A percentile compares a stretch with the other conserved stretches of the same genome.
Conservation (phyloP, 2,797 vertebrate species). For the Dendrocincla fuliginosa region DNA sequence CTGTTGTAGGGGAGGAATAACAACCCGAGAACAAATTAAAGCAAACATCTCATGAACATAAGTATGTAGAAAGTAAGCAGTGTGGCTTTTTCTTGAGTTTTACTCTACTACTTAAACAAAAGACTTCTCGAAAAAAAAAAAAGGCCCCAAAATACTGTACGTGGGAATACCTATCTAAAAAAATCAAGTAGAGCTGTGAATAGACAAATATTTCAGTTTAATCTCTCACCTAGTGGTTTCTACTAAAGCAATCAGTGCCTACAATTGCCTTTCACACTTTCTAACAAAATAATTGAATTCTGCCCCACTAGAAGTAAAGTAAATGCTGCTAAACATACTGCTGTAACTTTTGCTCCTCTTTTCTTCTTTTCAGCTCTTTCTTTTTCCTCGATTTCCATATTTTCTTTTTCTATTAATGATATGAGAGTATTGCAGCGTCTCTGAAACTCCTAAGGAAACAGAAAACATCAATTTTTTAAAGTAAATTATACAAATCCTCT, state of each 20-base stretch:
- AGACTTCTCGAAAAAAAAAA: neutral
- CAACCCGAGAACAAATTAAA: neutral
- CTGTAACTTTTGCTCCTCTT: slow-evolving; percentile 81
- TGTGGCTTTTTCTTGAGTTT: neutral
- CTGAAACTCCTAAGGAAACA: slow-evolving; percentile 83
- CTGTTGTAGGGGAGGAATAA: neutral
- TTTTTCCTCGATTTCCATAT: slow-evolving; percentile 90
- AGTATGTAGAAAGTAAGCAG: neutral
- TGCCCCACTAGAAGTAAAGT: neutral
- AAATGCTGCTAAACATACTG: slow-evolving; percentile 75
- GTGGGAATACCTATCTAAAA: neutral
- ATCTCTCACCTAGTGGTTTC: neutral
- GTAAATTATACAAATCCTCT: neutral
- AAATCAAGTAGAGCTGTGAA: neutral
- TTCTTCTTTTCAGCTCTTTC: slow-evolving; percentile 90
- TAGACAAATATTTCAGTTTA: neutral
- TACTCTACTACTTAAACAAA: neutral
- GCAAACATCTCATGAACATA: neutral
- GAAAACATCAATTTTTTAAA: slow-evolving; percentile 27
- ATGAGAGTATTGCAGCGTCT: slow-evolving; percentile 89
- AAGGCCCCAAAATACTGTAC: neutral
- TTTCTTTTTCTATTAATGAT: slow-evolving; percentile 90
- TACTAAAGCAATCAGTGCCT: neutral
- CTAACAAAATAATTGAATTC: neutral
- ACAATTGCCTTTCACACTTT: neutral